Percentiles rank a stretch among this genome's conserved stretches.
phyloP scores from a whole-genome alignment of 1,140 invertebrate genomes.

The Pissodes strobi region DNA sequence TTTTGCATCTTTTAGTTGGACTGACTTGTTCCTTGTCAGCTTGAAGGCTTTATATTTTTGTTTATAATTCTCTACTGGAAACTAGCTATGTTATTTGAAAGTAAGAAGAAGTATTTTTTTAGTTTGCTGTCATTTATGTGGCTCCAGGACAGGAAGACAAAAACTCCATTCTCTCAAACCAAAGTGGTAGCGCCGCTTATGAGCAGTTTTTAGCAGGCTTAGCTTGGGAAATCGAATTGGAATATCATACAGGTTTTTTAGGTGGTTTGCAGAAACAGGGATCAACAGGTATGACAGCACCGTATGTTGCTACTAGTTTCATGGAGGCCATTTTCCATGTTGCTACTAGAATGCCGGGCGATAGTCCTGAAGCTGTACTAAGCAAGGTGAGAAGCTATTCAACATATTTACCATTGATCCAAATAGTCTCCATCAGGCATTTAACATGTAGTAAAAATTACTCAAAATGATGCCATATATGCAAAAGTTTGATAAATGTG shows the following conservation, averaged over 20 bases:
- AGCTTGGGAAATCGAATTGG: conserved; percentile 96
- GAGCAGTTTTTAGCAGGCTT: conserved; percentile 84
- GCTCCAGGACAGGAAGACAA: conserved; percentile 96
- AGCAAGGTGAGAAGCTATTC: conserved; percentile 73
- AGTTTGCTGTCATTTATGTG: conserved; percentile 93
- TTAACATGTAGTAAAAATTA: not conserved
- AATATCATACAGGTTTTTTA: conserved; percentile 93
- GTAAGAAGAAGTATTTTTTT: conserved; percentile 22
- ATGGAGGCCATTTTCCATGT: conserved; percentile 92
- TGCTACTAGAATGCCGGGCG: conserved; percentile 94
- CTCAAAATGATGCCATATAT: no score
- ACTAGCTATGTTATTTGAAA: no score
- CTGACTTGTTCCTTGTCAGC: no score
- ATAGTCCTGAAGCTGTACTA: conserved; percentile 81
- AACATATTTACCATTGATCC: no score
- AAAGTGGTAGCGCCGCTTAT: conserved; percentile 85
- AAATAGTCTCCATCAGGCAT: not conserved
- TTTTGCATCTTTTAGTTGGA: no score
- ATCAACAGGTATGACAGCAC: conserved; percentile 88
- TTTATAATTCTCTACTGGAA: no score
- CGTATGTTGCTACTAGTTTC: conserved; percentile 95
- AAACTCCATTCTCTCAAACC: conserved; percentile 84
- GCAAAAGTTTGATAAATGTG: no score
- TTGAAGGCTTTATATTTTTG: no score
- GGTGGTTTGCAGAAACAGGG: conserved; percentile 93